These are phyloP conservation scores for Hiodon alosoides DNA, from an alignment of 2,113 vertebrate species.

Conservation along the genomic window DNA sequence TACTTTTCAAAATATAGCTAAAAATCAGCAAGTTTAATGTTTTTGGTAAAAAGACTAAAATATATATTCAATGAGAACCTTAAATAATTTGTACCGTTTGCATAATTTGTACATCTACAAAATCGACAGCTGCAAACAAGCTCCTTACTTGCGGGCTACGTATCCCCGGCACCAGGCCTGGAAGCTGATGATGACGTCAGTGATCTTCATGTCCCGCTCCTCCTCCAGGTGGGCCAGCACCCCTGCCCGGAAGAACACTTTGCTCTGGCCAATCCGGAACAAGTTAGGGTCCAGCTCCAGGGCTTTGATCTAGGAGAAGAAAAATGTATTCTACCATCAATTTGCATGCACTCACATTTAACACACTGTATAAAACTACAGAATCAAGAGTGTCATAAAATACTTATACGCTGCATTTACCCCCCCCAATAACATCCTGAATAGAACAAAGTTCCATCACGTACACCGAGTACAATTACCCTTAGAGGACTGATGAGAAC, in stretches of 20 bases:
- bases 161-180: slow-evolving; percentile 83
- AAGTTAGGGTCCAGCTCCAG: slow-evolving; percentile 80
- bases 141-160: slow-evolving; percentile 73
- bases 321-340: neutral
- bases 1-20: too few species aligned
- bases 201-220: slow-evolving; percentile 83
- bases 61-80: too few species aligned
- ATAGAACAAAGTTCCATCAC: too few species aligned
- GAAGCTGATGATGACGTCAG: slow-evolving; percentile 81
- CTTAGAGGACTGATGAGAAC: neutral
- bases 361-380: neutral
- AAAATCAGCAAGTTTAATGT: too few species aligned
- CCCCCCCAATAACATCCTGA: too few species aligned
- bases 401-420: too few species aligned
- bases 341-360: neutral
- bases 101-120: too few species aligned
- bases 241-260: slow-evolving; percentile 82
- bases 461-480: too few species aligned
- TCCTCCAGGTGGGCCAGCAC: slow-evolving; percentile 84
- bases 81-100: too few species aligned
- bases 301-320: slow-evolving; percentile 68
- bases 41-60: too few species aligned
- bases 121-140: too few species aligned
- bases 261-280: slow-evolving; percentile 81
- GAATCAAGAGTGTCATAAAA: neutral